A percentile compares a stretch with the other conserved stretches of the same genome.
Conservation (phyloP, 2,888 invertebrate species). For the Adelphocoris suturalis region DNA sequence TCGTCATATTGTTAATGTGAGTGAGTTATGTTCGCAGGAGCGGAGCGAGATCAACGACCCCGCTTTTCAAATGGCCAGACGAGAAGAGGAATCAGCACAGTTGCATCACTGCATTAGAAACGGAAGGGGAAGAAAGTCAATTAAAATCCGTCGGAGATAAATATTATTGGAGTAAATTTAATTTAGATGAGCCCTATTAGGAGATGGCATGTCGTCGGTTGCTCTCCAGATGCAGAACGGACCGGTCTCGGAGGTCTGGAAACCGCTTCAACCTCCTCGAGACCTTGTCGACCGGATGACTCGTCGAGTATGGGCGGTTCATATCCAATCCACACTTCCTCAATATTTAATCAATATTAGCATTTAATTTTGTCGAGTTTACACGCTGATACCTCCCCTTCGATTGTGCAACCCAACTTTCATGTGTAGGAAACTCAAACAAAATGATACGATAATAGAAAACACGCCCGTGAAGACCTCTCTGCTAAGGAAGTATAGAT, state of each 20-base stretch:
- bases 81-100: neutral
- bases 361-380: neutral
- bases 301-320: conserved; percentile 1
- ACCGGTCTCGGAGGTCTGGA: neutral
- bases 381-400: neutral
- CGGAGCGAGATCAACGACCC: conserved; percentile 12
- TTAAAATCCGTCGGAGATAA: conserved; percentile 31
- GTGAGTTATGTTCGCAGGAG: neutral
- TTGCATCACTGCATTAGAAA: conserved; percentile 12
- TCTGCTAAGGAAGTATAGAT: too few relatives aligned
- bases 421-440: too few relatives aligned
- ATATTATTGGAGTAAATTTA: conserved; percentile 54
- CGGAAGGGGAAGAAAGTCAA: conserved; percentile 8
- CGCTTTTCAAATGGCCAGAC: neutral
- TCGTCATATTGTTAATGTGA: too few relatives aligned
- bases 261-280: neutral
- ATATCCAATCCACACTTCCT: neutral
- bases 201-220: conserved; percentile 23
- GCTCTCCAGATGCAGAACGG: neutral
- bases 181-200: conserved; percentile 44
- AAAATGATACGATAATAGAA: too few relatives aligned
- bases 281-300: neutral
- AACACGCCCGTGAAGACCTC: too few relatives aligned
- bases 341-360: conserved; percentile 5
- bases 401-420: too few relatives aligned